Evolutionary conservation across 2,888 invertebrate genomes (phyloP), one percentile per base, ranked within the genome.

Genomic region (Acanthacorydalis orientalis): DNA sequence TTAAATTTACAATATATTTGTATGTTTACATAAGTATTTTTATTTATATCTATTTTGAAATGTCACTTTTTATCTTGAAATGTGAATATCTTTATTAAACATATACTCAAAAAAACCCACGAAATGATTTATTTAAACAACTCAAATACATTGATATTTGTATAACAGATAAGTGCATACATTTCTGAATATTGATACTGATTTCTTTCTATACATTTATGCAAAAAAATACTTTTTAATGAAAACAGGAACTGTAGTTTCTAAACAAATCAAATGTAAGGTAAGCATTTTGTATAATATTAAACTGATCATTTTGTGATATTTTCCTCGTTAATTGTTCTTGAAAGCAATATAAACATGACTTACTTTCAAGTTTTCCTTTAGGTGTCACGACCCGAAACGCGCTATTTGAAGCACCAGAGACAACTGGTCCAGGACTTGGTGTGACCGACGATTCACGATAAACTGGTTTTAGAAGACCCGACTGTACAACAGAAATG

Each of bases 301-400:
- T 7, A 7, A 12, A 37, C 23, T 31, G 10, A 42, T 31, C 9
- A 11, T 16, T 9, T 16, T 42, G 9, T 16, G 23, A 31, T 42
- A n/a, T 23, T 6, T 42, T 11, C 23, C 23, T 31, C 34, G 15
- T 44, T 15, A 44, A 44, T 14, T 41, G 1, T 31, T 44, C 16
- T 34, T 39, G n/a, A 23, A 23, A 4, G 2, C 23, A 23, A 23
- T 23, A 23, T 23, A 23, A 23, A 23, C 23, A 47, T 43, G 16
- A 48, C 60, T 57, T 58, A 64, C 64, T 63, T 50, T 65, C 58
- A 23, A 11, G 11, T 55, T 60, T 66, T 65, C 75, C 77, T 68
- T 78, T 78, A 4, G 78, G 80, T 3, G 77, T 78, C 56, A 80
- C 79, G 47, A 79, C 74, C 55, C 77, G 70, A 60, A 80, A 80